Evolutionary conservation across 1,140 invertebrate genomes (phyloP).

Genomic region (Drosophila hydei): DNA sequence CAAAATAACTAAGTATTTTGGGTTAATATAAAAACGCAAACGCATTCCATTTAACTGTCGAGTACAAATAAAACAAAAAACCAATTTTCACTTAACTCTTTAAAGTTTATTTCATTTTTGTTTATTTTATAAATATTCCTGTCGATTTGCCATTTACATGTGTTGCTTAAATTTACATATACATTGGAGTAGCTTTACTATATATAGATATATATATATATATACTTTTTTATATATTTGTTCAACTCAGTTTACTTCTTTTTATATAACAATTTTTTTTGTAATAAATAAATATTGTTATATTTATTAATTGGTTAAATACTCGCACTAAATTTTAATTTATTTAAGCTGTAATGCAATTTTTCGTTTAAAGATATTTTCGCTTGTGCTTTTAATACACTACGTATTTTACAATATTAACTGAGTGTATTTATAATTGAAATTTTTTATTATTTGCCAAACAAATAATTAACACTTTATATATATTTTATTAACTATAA

Average conservation of each 20-base stretch:
- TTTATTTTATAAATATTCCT: constrained; percentile 78
- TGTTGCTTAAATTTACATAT: constrained; percentile 52
- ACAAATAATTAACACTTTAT: constrained; percentile 44
- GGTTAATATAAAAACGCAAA: not conserved
- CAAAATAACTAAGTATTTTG: constrained; percentile 18
- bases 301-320: constrained; percentile 42
- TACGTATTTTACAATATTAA: constrained; percentile 30
- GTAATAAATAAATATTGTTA: constrained; percentile 34
- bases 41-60: not conserved
- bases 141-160: constrained; percentile 70
- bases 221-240: constrained; percentile 25
- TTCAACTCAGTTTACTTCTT: constrained; percentile 38
- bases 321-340: constrained; percentile 29
- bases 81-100: constrained; percentile 52
- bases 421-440: constrained; percentile 25
- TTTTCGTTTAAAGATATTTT: constrained; percentile 8
- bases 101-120: constrained; percentile 44
- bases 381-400: constrained; percentile 22
- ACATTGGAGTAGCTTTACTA: constrained; percentile 25
- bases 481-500: constrained; percentile 42
- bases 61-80: not conserved
- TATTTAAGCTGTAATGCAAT: constrained; percentile 37
- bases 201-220: constrained; percentile 17
- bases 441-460: constrained; percentile 46
- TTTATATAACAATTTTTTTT: constrained; percentile 42